phyloP scores from a whole-genome alignment of 2,797 vertebrate genomes.

The Okamejei kenojei region DNA sequence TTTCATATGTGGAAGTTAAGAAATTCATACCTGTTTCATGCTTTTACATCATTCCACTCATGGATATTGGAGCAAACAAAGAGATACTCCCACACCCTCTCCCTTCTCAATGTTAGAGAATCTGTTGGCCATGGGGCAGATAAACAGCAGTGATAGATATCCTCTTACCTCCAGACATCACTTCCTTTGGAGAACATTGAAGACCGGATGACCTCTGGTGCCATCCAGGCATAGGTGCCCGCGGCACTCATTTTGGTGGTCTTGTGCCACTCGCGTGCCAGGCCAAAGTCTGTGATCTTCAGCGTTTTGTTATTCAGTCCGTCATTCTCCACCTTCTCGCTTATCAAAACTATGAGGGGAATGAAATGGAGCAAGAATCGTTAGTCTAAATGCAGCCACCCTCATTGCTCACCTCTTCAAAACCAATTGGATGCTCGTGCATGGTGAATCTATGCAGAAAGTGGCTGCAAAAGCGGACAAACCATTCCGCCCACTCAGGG shows the following conservation, averaged over 20 bases:
- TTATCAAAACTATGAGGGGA: constrained; percentile 71
- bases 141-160: too few relatives aligned
- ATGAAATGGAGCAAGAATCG: constrained; percentile 40
- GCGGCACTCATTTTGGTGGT: constrained; percentile 98
- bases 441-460: background rate
- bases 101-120: background rate
- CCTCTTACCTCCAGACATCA: constrained; percentile 87
- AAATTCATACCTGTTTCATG: background rate
- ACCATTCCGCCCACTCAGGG: background rate
- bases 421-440: background rate
- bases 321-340: constrained; percentile 85
- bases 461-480: too few relatives aligned
- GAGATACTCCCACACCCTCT: background rate
- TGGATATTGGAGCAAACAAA: background rate
- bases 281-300: constrained; percentile 97
- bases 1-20: background rate
- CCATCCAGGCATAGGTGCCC: constrained; percentile 97
- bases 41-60: background rate
- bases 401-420: background rate
- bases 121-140: background rate
- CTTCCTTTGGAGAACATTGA: constrained; percentile 97
- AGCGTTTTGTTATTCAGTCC: constrained; percentile 89
- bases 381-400: background rate
- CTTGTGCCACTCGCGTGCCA: constrained; percentile 93
- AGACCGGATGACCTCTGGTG: constrained; percentile 91